These are phyloP conservation scores for Mechanitis messenoides DNA, from an alignment of 2,888 invertebrate genomes.

Conservation along the genomic window DNA sequence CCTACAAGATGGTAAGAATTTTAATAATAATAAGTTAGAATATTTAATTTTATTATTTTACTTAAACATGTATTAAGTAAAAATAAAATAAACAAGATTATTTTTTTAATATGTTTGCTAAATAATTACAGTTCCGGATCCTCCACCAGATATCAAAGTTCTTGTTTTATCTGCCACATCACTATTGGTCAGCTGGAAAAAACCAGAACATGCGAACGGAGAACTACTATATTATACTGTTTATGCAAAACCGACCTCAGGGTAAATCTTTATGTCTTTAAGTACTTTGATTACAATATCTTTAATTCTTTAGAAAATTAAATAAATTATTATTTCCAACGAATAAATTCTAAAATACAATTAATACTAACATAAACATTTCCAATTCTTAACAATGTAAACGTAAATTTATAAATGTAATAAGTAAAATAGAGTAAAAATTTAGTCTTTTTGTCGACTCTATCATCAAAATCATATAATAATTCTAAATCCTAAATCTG, in stretches of 20 bases:
- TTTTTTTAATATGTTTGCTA: not conserved
- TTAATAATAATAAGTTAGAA: not conserved
- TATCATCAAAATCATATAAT: too few species aligned
- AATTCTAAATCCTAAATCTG: not conserved
- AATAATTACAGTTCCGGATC: conserved; percentile 81
- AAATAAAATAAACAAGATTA: not conserved
- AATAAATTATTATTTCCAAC: too few species aligned
- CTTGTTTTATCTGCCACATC: conserved; percentile 86
- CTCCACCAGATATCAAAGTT: conserved; percentile 89
- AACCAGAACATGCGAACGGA: conserved; percentile 87
- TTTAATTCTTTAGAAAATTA: too few species aligned
- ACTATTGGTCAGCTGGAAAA: conserved; percentile 89
- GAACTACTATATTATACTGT: conserved; percentile 87
- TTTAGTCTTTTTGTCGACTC: too few species aligned
- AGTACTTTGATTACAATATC: too few species aligned
- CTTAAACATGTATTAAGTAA: not conserved
- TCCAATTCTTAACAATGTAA: too few species aligned
- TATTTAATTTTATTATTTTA: too few species aligned
- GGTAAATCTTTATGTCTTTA: conserved; percentile 37
- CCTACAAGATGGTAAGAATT: conserved; percentile 84
- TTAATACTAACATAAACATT: too few species aligned
- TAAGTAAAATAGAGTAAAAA: too few species aligned
- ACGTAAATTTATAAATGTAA: too few species aligned
- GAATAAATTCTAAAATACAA: too few species aligned
- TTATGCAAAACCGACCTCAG: conserved; percentile 76